Evolutionary conservation across 1,140 invertebrate genomes (phyloP).

Genomic region (Harpegnathos saltator): DNA sequence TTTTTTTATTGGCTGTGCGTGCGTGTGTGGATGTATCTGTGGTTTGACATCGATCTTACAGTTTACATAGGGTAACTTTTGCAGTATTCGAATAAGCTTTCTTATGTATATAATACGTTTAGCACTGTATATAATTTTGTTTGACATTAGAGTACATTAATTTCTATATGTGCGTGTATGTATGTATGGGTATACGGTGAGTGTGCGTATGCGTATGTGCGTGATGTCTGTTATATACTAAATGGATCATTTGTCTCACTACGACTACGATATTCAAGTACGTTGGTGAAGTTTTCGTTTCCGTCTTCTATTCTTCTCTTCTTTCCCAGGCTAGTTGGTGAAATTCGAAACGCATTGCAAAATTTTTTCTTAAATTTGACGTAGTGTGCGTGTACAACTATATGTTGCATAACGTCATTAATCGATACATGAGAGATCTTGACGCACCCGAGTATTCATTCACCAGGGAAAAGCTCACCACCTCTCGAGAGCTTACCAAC

Average conservation of each 20-base stretch:
- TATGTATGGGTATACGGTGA: not conserved
- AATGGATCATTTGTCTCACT: too few species aligned
- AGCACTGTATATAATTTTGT: slow-evolving; percentile 3
- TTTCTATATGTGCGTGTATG: slow-evolving; percentile 1
- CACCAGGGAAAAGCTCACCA: not conserved
- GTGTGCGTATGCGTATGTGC: not conserved
- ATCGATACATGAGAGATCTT: too few species aligned
- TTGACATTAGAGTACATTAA: slow-evolving; percentile 22
- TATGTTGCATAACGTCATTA: too few species aligned
- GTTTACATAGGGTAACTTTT: not conserved
- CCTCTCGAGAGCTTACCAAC: not conserved
- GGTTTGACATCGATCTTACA: slow-evolving; percentile 20
- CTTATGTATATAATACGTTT: not conserved
- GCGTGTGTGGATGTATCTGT: slow-evolving; percentile 53
- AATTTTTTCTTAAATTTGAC: too few species aligned
- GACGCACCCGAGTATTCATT: too few species aligned
- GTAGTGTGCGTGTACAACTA: too few species aligned
- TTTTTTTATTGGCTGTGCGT: slow-evolving; percentile 35
- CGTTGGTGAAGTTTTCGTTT: too few species aligned
- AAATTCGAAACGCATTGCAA: too few species aligned
- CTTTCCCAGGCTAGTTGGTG: too few species aligned
- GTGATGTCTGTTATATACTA: too few species aligned
- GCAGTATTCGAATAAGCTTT: not conserved
- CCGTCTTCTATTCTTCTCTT: too few species aligned
- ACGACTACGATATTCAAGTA: too few species aligned